phyloP scores from a whole-genome alignment of 2,888 invertebrate genomes.

The Glaucopsyche alexis region DNA sequence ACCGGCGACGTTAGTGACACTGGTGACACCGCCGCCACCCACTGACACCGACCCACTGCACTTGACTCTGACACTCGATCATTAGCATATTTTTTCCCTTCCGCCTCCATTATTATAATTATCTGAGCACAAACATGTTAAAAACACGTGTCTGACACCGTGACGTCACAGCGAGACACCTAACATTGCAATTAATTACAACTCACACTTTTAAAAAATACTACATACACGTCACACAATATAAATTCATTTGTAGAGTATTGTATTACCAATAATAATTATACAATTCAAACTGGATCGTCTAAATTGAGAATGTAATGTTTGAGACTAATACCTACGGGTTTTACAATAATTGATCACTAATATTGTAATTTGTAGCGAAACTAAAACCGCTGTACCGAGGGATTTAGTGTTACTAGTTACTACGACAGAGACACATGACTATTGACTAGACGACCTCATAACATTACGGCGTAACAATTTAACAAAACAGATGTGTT shows the following conservation, averaged over 20 bases:
- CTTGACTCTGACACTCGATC: slow-evolving; percentile 3
- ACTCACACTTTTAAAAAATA: too few species aligned
- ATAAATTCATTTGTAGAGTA: not conserved
- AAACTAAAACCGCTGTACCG: not conserved
- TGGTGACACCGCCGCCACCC: not conserved
- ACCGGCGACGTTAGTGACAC: not conserved
- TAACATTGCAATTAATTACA: not conserved
- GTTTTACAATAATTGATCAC: not conserved
- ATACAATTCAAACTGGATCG: slow-evolving; percentile 6
- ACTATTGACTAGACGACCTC: not conserved
- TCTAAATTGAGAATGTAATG: not conserved
- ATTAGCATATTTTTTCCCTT: slow-evolving; percentile 16
- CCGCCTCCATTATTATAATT: not conserved
- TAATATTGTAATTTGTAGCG: not conserved
- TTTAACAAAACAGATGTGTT: not conserved
- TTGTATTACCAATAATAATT: not conserved
- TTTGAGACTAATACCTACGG: not conserved
- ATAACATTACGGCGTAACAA: too few species aligned
- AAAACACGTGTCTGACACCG: not conserved
- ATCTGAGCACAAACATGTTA: not conserved
- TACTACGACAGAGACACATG: not conserved
- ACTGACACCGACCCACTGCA: slow-evolving; percentile 13
- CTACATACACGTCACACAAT: not conserved
- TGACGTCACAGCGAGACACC: not conserved
- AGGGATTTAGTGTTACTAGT: not conserved